These are phyloP conservation scores for Polyommatus icarus DNA, from an alignment of 2,888 invertebrate genomes.

Conservation along the genomic window DNA sequence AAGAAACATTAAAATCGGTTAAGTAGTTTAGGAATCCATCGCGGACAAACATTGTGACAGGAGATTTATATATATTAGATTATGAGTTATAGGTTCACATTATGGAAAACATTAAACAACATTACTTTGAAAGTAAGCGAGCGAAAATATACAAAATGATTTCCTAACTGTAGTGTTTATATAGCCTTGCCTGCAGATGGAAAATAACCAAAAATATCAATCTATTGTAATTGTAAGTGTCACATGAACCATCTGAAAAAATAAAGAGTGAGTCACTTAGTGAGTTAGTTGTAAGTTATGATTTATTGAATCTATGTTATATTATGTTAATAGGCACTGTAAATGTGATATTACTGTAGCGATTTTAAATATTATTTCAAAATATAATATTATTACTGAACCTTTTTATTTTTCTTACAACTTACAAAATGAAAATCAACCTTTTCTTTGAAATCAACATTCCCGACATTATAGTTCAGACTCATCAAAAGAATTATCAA, in stretches of 20 bases:
- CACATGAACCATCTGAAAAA: constrained; percentile 14
- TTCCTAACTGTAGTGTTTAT: no score
- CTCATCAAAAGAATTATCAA: no score
- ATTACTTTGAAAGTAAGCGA: no score
- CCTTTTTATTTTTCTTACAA: background rate
- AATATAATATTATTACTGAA: constrained; percentile 24
- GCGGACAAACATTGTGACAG: no score
- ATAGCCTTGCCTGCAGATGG: background rate
- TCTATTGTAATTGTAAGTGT: background rate
- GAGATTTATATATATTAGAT: no score
- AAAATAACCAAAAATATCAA: background rate
- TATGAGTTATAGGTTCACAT: no score
- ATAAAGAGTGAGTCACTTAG: constrained; percentile 2
- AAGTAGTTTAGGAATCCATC: no score
- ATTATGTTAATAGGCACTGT: constrained; percentile 61
- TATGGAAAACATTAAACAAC: no score
- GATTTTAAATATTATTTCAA: constrained; percentile 49
- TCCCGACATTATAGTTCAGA: no score
- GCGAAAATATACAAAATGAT: no score
- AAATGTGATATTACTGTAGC: constrained; percentile 77
- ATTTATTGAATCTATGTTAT: constrained; percentile 45
- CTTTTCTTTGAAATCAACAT: background rate
- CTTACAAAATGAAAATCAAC: background rate
- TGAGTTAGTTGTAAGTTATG: constrained; percentile 62
- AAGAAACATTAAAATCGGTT: no score